Conservation (phyloP, 2,888 invertebrate species). For the Phyto melanocephala region DNA sequence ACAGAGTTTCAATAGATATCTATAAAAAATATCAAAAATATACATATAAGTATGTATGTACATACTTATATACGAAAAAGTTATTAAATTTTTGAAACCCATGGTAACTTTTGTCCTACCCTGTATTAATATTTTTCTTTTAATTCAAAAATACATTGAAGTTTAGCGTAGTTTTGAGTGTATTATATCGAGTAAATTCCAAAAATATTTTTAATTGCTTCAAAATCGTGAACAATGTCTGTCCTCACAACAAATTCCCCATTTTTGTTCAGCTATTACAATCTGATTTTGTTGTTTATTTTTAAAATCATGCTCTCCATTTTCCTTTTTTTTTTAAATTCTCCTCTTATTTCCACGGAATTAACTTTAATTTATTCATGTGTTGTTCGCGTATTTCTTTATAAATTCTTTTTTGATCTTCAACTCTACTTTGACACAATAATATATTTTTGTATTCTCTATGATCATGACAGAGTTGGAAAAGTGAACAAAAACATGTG, state of each 20-base stretch:
- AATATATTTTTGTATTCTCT: neutral
- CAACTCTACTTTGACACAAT: neutral
- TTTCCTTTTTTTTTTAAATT: neutral
- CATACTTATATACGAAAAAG: too few relatives aligned
- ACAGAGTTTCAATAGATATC: too few relatives aligned
- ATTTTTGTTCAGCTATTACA: neutral
- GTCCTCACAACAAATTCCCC: slow-evolving; percentile 11
- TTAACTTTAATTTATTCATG: slow-evolving; percentile 25
- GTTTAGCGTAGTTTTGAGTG: too few relatives aligned
- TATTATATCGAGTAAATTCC: neutral
- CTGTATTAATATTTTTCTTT: too few relatives aligned
- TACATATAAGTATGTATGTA: too few relatives aligned
- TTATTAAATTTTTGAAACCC: too few relatives aligned
- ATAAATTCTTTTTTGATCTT: neutral
- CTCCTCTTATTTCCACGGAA: slow-evolving; percentile 32
- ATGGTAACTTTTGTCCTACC: too few relatives aligned
- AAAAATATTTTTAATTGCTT: slow-evolving; percentile 2
- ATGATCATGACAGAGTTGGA: neutral
- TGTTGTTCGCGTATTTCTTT: slow-evolving; percentile 30
- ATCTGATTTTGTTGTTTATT: slow-evolving; percentile 16
- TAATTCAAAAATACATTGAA: too few relatives aligned
- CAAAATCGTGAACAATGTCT: neutral
- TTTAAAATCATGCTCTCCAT: slow-evolving; percentile 2
- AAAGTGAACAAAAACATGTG: too few relatives aligned
- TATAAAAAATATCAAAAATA: too few relatives aligned